These are phyloP conservation scores for Campoletis sonorensis DNA, from an alignment of 1,140 invertebrate genomes.

Conservation along the genomic window DNA sequence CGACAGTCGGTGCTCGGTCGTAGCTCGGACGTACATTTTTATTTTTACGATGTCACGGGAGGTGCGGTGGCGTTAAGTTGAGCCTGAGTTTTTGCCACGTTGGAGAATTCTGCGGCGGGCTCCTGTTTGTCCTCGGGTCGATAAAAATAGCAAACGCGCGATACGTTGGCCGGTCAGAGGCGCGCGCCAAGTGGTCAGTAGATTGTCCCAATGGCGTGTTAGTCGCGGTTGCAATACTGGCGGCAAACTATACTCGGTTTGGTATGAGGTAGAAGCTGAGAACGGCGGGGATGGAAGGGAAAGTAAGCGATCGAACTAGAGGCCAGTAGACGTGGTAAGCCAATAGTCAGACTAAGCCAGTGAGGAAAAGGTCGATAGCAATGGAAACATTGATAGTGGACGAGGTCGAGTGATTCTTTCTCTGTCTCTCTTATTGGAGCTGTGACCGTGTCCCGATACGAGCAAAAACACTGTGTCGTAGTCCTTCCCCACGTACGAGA, in stretches of 20 bases:
- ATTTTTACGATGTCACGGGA: not conserved
- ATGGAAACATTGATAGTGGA: slow-evolving; percentile 11
- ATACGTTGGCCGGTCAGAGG: slow-evolving; percentile 18
- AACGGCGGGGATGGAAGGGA: not conserved
- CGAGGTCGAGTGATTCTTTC: not conserved
- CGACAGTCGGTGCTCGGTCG: not conserved
- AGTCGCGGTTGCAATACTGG: slow-evolving; percentile 16
- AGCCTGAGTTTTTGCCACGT: not conserved
- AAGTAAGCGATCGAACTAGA: not conserved
- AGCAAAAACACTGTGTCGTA: not conserved
- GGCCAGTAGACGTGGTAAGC: not conserved
- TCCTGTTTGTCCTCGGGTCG: slow-evolving; percentile 21
- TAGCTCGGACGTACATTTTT: not conserved
- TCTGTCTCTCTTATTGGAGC: not conserved
- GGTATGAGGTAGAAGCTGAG: not conserved
- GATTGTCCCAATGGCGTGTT: slow-evolving; percentile 28
- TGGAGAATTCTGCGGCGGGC: slow-evolving; percentile 9
- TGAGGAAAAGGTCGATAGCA: not conserved
- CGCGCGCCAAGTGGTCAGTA: slow-evolving; percentile 27
- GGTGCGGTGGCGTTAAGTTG: not conserved
- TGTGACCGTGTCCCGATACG: not conserved
- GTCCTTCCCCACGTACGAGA: not conserved
- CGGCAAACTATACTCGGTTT: not conserved
- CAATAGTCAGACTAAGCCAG: not conserved
- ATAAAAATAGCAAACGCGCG: slow-evolving; percentile 36